Evolutionary conservation across 2,113 vertebrate genomes (phyloP).

Genomic region (Myrmecobius fasciatus): DNA sequence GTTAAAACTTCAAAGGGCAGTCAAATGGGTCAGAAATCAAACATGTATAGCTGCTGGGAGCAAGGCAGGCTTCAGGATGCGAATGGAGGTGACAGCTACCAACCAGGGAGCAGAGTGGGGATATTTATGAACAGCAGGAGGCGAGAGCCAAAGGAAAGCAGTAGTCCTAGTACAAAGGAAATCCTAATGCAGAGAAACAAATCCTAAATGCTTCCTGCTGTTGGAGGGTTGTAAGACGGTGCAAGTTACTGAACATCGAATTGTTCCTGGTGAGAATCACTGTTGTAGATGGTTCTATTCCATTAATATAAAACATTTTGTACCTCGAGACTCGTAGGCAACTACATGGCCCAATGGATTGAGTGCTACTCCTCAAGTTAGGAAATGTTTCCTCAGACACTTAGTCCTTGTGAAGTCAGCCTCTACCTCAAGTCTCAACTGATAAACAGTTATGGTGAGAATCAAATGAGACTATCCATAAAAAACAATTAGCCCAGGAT

Average conservation of each 20-base stretch:
- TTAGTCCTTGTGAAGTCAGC: too few species aligned
- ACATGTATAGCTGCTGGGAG: background rate
- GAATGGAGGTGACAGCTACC: background rate
- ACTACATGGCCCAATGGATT: background rate
- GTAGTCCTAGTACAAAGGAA: background rate
- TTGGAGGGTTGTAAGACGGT: background rate
- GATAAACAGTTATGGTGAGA: background rate
- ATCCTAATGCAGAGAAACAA: background rate
- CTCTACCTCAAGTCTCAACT: background rate
- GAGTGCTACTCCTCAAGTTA: background rate
- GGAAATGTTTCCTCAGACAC: background rate
- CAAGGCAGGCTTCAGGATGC: background rate
- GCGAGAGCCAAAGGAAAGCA: background rate
- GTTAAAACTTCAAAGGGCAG: background rate
- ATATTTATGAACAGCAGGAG: background rate
- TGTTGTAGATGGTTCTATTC: background rate
- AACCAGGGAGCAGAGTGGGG: background rate
- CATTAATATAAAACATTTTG: background rate
- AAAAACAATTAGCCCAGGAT: background rate
- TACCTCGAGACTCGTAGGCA: background rate
- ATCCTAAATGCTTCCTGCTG: background rate
- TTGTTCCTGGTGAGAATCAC: background rate
- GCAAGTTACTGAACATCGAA: background rate
- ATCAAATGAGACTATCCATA: background rate
- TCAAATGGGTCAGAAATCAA: background rate